Percentiles rank a stretch among this genome's conserved stretches.
phyloP scores from a whole-genome alignment of 1,140 invertebrate species.

The Telenomus remus region DNA sequence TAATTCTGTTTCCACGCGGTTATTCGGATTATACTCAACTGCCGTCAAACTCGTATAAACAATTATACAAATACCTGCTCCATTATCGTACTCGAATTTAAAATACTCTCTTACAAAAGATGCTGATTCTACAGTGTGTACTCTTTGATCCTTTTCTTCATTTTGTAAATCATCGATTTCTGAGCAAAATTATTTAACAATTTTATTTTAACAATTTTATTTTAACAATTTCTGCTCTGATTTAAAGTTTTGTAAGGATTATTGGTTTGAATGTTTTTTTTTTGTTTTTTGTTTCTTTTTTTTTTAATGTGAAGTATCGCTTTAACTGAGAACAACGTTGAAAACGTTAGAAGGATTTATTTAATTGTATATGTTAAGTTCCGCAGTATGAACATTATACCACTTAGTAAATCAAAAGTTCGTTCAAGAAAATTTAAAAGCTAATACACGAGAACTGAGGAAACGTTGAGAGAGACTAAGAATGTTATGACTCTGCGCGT shows the following conservation, averaged over 20 bases:
- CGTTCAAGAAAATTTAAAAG: conserved; percentile 1
- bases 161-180: too few relatives aligned
- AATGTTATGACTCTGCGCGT: conserved; percentile 4
- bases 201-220: too few relatives aligned
- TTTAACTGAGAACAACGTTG: not conserved
- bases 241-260: too few relatives aligned
- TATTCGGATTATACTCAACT: conserved; percentile 64
- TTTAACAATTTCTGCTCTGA: too few relatives aligned
- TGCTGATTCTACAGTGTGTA: not conserved
- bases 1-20: conserved; percentile 65
- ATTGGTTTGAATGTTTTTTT: not conserved
- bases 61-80: conserved; percentile 42
- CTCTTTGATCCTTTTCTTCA: too few relatives aligned
- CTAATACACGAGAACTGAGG: not conserved
- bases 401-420: not conserved
- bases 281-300: too few relatives aligned
- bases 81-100: conserved; percentile 12
- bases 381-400: not conserved
- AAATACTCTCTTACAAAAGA: not conserved
- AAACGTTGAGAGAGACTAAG: not conserved
- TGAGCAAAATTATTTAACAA: too few relatives aligned
- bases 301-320: not conserved
- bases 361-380: not conserved
- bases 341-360: not conserved
- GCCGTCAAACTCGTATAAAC: conserved; percentile 54